Evolutionary conservation across 2,113 vertebrate genomes (phyloP), one percentile per base, ranked within the genome.

Genomic region (Mirza zaza): DNA sequence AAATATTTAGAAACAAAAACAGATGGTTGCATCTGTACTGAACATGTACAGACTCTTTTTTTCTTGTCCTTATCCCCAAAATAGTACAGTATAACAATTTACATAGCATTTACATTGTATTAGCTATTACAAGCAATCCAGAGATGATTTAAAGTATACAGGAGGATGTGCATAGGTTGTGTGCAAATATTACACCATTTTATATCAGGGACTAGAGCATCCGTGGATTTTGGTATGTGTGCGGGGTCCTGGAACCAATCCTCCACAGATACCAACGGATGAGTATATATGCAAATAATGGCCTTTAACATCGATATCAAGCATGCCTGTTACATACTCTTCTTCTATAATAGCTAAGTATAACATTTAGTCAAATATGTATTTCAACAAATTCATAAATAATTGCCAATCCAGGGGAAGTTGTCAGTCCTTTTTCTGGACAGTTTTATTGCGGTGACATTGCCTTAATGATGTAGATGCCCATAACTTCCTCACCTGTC

Each of bases 311-410:
- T 94, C 8, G 77, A 36, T 89, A 59, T 83, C 75, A 90, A 80
- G 25, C 42, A 42, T 87, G 50, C 39, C 27, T 90, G 36, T 86
- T 57, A 70, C 12, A 39, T 77, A 59, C 14, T 52, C 29, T 86
- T 8, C 18, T 75, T 90, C 34, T 90, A 0, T 65, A 73, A 87
- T 84, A 86, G 63, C 63, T 80, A 55, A 63, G 63, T 55, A 57
- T 71, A 84, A 13, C 76, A 79, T 83, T 90, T 90, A 83, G 23
- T 86, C 27, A 82, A 4, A 45, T 71, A 50, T 93, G 11, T 70
- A 70, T 86, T 91, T 95, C 20, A 87, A 12, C 34, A 68, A 87
- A 83, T 50, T 89, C 39, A 73, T 84, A 90, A 93, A 42, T 79
- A 63, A 73, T 55, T 92, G 32, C 50, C 76, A 63, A 75, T 76